phyloP scores from a whole-genome alignment of 1,140 invertebrate genomes.

The Calosoma granatense region DNA sequence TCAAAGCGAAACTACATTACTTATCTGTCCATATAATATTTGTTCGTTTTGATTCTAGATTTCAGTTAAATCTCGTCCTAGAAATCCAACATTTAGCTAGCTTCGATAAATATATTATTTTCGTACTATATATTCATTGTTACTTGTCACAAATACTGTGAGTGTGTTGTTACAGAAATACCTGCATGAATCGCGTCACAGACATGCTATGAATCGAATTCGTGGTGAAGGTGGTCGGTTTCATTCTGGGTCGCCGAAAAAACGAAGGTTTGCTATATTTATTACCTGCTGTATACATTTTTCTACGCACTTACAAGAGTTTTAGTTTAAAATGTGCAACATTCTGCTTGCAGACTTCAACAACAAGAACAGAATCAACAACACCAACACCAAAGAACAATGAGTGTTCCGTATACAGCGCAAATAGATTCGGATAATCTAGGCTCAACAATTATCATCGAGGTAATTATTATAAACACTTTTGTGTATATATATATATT shows the following conservation, averaged over 20 bases:
- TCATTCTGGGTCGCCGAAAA: conserved; percentile 65
- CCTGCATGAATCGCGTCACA: conserved; percentile 94
- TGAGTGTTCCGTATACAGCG: conserved; percentile 23
- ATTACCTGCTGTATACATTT: not conserved
- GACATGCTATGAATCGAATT: conserved; percentile 95
- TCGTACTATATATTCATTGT: not conserved
- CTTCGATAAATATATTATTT: not conserved
- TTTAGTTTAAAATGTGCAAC: not conserved
- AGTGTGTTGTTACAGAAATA: conserved; percentile 73
- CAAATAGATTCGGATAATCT: conserved; percentile 22
- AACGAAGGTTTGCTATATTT: conserved; percentile 37
- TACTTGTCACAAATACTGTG: not conserved
- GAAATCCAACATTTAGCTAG: too few species aligned
- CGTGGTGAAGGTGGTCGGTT: conserved; percentile 95
- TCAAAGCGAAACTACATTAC: too few species aligned
- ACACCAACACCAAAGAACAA: conserved; percentile 20
- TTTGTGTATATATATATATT: not conserved
- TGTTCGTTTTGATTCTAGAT: too few species aligned
- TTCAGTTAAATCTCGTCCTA: too few species aligned
- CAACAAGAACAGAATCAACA: conserved; percentile 25
- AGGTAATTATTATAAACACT: conserved; percentile 23
- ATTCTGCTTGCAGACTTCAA: conserved; percentile 17
- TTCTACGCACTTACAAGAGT: not conserved
- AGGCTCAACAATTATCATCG: conserved; percentile 29
- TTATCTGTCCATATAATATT: not conserved